A percentile compares a stretch with the other conserved stretches of the same genome.
Evolutionary conservation across 2,113 vertebrate species (phyloP).

Genomic region (Glaucomys volans): DNA sequence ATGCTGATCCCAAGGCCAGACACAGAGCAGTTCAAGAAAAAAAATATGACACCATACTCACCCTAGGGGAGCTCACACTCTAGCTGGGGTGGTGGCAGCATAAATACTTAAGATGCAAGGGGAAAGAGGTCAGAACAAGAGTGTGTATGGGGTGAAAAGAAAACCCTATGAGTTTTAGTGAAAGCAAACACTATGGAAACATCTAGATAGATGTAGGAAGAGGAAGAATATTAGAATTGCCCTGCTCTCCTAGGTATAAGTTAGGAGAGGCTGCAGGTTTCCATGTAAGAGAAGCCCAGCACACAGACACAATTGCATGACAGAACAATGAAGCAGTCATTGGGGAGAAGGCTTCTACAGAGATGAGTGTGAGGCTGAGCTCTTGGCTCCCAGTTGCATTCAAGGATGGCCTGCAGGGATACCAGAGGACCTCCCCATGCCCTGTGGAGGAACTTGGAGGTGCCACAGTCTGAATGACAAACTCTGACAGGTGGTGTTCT

Average conservation of each 20-base stretch:
- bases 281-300: neutral
- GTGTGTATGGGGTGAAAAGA: neutral
- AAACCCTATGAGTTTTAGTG: neutral
- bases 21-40: neutral
- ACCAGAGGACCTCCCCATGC: neutral
- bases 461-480: neutral
- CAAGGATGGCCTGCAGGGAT: neutral
- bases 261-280: neutral
- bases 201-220: neutral
- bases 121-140: neutral
- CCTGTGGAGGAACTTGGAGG: neutral
- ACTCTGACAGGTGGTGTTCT: too few relatives aligned
- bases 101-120: neutral
- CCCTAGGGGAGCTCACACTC: neutral
- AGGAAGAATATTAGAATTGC: neutral
- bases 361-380: neutral
- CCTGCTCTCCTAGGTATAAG: too few relatives aligned
- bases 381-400: neutral
- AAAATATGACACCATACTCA: neutral
- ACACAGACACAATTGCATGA: too few relatives aligned
- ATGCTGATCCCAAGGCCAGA: constrained; percentile 31
- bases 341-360: neutral
- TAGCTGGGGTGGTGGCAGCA: neutral
- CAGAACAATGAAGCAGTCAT: neutral
- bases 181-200: neutral